phyloP scores from a whole-genome alignment of 2,797 vertebrate species.

The Erpetoichthys calabaricus region DNA sequence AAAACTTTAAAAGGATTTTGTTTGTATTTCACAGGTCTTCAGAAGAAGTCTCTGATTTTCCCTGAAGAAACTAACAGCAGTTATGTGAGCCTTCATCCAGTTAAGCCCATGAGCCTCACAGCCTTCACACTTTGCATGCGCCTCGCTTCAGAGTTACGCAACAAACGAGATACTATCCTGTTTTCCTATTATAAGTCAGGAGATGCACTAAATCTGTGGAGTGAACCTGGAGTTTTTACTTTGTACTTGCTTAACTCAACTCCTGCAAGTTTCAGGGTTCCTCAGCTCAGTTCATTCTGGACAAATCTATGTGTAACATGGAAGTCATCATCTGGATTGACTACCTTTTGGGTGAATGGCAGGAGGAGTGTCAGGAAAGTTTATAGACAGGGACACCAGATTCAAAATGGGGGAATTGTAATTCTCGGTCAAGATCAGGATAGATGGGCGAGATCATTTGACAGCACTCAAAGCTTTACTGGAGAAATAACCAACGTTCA shows the following conservation, averaged over 20 bases:
- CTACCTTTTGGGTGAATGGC: slow-evolving; percentile 47
- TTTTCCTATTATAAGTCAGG: slow-evolving; percentile 56
- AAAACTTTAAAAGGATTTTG: too few species aligned
- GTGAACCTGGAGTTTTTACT: slow-evolving; percentile 48
- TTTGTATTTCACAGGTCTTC: slow-evolving; percentile 26
- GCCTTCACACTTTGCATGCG: slow-evolving; percentile 60
- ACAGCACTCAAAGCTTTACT: slow-evolving; percentile 43
- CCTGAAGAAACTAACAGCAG: slow-evolving; percentile 58
- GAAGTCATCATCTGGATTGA: slow-evolving; percentile 41
- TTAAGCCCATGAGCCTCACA: slow-evolving; percentile 42
- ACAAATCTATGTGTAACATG: slow-evolving; percentile 58
- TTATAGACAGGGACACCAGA: slow-evolving; percentile 44
- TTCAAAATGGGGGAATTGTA: slow-evolving; percentile 30
- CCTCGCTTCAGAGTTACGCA: slow-evolving; percentile 47
- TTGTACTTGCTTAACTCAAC: slow-evolving; percentile 57
- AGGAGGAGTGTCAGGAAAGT: slow-evolving; percentile 47
- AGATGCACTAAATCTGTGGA: slow-evolving; percentile 62
- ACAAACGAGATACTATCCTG: slow-evolving; percentile 52
- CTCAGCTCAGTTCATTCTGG: slow-evolving; percentile 47
- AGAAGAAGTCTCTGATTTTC: slow-evolving; percentile 49
- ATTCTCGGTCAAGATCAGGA: slow-evolving; percentile 59
- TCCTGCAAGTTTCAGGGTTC: slow-evolving; percentile 42
- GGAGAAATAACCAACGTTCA: slow-evolving; percentile 53
- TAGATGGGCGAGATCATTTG: slow-evolving; percentile 37
- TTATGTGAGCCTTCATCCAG: slow-evolving; percentile 46